Evolutionary conservation across 2,888 invertebrate species (phyloP), one percentile per base, ranked within the genome.

Genomic region (Aplocera efformata): DNA sequence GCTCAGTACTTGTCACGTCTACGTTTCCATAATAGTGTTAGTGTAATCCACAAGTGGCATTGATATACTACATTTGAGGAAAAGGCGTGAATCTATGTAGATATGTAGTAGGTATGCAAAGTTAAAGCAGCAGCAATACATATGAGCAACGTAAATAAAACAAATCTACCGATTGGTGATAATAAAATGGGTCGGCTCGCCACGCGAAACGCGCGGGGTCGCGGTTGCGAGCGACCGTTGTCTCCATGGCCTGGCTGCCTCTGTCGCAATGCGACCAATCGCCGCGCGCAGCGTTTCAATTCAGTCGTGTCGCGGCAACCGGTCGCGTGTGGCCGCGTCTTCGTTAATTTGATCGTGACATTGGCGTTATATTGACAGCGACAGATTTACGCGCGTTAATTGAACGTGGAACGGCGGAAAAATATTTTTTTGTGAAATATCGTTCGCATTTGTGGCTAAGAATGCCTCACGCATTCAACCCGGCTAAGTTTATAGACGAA

Each of bases 401-500:
- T 17, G n/a, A n/a, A n/a, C n/a, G n/a, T 17, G 2, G 3, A 17
- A 17, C 3, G 13, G 5, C 13, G 13, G 3, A 17, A 17, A 17
- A 2, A 17, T 17, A 17, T 17, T 17, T 17, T 17, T 17, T 17
- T 17, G 3, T 17, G 60, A 52, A 7, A 42, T 53, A 43, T 28
- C 51, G 10, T 35, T 68, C 6, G 32, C 42, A 24, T 17, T 17
- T 5, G 13, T 17, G 13, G 13, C 13, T 3, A 17, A 17, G 13
- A 3, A 17, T 17, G 13, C 13, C 13, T 17, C 13, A 5, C 13
- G 2, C 13, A 17, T 75, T 80, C 56, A 72, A 73, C 51, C 79
- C 83, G 6, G 53, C 70, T 9, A 60, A 64, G 32, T 55, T 88
- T 55, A 86, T 88, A 58, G 79, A 78, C 38, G 88, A 82, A 60